Conservation (phyloP, 2,888 invertebrate species). For the Papilio gigon region DNA sequence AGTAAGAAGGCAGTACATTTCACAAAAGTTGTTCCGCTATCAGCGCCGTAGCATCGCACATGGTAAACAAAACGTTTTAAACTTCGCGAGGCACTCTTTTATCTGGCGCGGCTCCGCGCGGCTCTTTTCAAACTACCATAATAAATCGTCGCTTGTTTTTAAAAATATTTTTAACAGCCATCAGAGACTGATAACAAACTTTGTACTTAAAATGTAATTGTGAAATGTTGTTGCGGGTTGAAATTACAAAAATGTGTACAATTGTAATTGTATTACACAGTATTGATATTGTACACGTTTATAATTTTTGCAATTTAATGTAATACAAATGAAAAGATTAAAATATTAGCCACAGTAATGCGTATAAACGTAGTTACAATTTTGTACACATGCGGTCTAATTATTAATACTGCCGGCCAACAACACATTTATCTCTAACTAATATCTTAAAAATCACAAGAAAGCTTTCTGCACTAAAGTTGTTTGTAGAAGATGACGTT, state of each 20-base stretch:
- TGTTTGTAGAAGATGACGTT: not conserved
- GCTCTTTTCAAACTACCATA: conserved; percentile 2
- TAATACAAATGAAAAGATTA: too few species aligned
- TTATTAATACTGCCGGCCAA: too few species aligned
- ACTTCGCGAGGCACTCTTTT: conserved; percentile 14
- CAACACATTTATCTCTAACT: too few species aligned
- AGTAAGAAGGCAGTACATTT: not conserved
- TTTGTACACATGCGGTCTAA: too few species aligned
- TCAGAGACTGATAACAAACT: conserved; percentile 11
- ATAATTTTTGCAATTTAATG: too few species aligned
- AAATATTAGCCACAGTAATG: too few species aligned
- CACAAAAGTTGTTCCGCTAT: conserved; percentile 1
- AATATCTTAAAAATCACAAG: too few species aligned
- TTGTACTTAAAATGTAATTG: not conserved
- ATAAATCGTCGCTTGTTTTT: conserved; percentile 19
- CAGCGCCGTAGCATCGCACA: not conserved
- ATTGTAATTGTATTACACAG: not conserved
- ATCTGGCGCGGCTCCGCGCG: conserved; percentile 10
- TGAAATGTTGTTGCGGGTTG: too few species aligned
- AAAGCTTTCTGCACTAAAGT: too few species aligned
- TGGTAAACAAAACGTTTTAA: conserved; percentile 20
- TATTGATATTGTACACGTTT: not conserved
- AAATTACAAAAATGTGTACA: not conserved
- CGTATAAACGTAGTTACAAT: too few species aligned
- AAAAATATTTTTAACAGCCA: conserved; percentile 11